Evolutionary conservation across 2,888 invertebrate species (phyloP).

Genomic region (Dryococelus australis): DNA sequence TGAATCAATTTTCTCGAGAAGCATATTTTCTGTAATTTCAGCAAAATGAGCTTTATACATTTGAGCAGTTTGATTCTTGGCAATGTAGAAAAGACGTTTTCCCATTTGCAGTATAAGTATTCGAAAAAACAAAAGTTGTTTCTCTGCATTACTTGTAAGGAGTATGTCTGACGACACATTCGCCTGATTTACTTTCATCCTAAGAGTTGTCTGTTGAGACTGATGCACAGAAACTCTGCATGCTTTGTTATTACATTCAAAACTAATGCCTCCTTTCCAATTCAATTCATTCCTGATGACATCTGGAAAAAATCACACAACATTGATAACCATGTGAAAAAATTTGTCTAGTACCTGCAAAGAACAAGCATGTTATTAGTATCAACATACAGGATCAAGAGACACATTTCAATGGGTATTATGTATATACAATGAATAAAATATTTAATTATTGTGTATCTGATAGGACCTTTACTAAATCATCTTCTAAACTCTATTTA

Average conservation of each 20-base stretch:
- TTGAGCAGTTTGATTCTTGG: too few species aligned
- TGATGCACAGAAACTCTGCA: not conserved
- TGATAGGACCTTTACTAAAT: too few species aligned
- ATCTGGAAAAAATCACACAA: slow-evolving; percentile 8
- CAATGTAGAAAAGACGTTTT: too few species aligned
- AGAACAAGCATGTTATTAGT: too few species aligned
- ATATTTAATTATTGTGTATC: too few species aligned
- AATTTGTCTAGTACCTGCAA: not conserved
- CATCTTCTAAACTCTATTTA: too few species aligned
- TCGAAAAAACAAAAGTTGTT: not conserved
- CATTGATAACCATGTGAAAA: not conserved
- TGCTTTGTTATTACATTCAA: not conserved
- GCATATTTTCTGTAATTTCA: too few species aligned
- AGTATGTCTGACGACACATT: not conserved
- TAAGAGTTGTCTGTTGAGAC: not conserved
- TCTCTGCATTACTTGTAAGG: not conserved
- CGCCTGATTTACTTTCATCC: not conserved
- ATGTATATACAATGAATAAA: too few species aligned
- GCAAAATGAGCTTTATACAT: too few species aligned
- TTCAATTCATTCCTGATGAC: not conserved
- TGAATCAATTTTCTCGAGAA: too few species aligned
- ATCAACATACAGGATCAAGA: too few species aligned
- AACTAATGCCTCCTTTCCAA: not conserved
- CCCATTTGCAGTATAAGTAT: not conserved
- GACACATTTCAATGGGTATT: too few species aligned